phyloP scores from a whole-genome alignment of 2,888 invertebrate genomes.

The Leistus spinibarbis region DNA sequence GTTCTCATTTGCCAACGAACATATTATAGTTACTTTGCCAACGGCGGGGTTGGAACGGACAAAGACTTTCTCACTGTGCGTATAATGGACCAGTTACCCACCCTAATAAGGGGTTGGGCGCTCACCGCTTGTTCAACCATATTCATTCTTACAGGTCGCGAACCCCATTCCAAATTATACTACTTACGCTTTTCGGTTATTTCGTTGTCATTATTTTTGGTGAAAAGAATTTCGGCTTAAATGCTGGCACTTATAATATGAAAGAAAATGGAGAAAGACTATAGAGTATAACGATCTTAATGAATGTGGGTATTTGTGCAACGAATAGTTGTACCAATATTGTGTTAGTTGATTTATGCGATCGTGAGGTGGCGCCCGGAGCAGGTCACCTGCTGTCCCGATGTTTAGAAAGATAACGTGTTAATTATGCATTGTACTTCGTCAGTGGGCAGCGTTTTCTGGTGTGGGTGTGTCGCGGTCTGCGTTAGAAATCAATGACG shows the following conservation, averaged over 20 bases:
- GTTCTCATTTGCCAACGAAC: conserved; percentile 48
- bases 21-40: conserved; percentile 46
- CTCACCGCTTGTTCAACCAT: conserved; percentile 55
- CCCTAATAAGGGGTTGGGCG: conserved; percentile 53
- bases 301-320: too few species aligned
- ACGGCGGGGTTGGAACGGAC: conserved; percentile 46
- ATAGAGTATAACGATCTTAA: too few species aligned
- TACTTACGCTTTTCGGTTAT: conserved; percentile 24
- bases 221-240: too few species aligned
- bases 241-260: conserved; percentile 19
- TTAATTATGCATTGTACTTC: conserved; percentile 6
- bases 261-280: too few species aligned
- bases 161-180: conserved; percentile 12
- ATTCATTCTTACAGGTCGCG: conserved; percentile 51
- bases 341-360: background rate
- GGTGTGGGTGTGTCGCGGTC: background rate
- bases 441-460: background rate
- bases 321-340: background rate
- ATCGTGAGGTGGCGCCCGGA: background rate
- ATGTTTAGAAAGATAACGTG: conserved; percentile 5
- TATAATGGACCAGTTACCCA: conserved; percentile 52
- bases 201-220: conserved; percentile 21
- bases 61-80: conserved; percentile 48
- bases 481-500: conserved; percentile 11
- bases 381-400: conserved; percentile 6